phyloP scores from a whole-genome alignment of 2,888 invertebrate genomes.

The Rutpela maculata region DNA sequence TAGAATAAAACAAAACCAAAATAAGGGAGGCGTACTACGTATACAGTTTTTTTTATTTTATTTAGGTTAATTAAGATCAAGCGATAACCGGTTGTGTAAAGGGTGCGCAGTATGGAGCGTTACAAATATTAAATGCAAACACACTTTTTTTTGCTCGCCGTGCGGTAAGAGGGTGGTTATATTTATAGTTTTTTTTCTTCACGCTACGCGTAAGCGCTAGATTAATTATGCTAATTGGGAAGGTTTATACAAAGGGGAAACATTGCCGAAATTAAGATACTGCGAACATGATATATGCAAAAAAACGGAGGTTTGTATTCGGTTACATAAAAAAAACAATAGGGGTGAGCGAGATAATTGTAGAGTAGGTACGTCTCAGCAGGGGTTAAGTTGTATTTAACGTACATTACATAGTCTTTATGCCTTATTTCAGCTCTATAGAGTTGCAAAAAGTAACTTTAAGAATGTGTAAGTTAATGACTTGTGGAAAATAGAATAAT shows the following conservation, averaged over 20 bases:
- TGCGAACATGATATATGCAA: conserved; percentile 50
- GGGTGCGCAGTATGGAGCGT: conserved; percentile 52
- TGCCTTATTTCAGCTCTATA: conserved; percentile 25
- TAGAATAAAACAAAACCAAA: conserved; percentile 52
- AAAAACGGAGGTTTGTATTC: conserved; percentile 53
- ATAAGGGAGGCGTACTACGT: conserved; percentile 43
- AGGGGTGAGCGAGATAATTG: conserved; percentile 57
- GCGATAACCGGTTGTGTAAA: conserved; percentile 56
- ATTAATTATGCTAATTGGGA: conserved; percentile 59
- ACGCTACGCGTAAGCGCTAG: conserved; percentile 52
- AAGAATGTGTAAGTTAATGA: neutral
- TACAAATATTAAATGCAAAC: conserved; percentile 59
- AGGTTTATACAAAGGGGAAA: conserved; percentile 47
- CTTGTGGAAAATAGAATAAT: too few relatives aligned
- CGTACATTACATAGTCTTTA: conserved; percentile 56
- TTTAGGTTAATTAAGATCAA: conserved; percentile 56
- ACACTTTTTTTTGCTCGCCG: conserved; percentile 56
- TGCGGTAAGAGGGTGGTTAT: conserved; percentile 59
- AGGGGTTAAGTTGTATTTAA: conserved; percentile 56
- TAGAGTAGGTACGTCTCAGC: conserved; percentile 54
- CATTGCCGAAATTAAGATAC: conserved; percentile 55
- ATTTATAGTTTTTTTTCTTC: conserved; percentile 58
- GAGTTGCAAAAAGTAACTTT: neutral
- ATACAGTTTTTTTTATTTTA: conserved; percentile 46
- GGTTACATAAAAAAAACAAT: conserved; percentile 54